Evolutionary conservation across 1,140 invertebrate species (phyloP).

Genomic region (Orius insidiosus): DNA sequence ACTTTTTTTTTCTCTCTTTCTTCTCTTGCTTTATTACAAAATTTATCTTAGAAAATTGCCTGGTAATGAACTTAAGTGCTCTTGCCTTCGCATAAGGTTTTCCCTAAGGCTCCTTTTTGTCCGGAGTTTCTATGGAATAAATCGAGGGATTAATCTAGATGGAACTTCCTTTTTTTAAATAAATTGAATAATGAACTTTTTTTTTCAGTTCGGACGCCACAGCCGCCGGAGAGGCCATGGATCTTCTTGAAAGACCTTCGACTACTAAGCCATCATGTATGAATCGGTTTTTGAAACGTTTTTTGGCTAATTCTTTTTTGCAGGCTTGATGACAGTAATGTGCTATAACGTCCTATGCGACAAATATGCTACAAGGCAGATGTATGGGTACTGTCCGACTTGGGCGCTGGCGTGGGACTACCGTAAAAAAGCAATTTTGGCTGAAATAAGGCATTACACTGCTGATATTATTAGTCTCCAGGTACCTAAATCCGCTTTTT

Average conservation of each 20-base stretch:
- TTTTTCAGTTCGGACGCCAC: constrained; percentile 72
- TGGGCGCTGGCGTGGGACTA: constrained; percentile 98
- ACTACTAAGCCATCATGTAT: constrained; percentile 70
- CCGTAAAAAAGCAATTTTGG: constrained; percentile 91
- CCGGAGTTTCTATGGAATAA: too few relatives aligned
- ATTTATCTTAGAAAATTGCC: too few relatives aligned
- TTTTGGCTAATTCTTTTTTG: constrained; percentile 20
- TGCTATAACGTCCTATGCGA: constrained; percentile 99
- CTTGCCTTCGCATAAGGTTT: too few relatives aligned
- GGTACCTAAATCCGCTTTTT: too few relatives aligned
- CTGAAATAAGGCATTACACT: constrained; percentile 89
- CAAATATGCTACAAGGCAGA: constrained; percentile 93
- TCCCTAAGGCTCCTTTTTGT: too few relatives aligned
- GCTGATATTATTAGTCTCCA: constrained; percentile 94
- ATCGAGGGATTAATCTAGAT: too few relatives aligned
- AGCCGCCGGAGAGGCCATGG: constrained; percentile 84
- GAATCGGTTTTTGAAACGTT: constrained; percentile 26
- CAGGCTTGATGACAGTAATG: constrained; percentile 96
- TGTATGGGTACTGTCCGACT: constrained; percentile 94
- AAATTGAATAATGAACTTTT: too few relatives aligned
- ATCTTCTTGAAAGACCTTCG: constrained; percentile 75
- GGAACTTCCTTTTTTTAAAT: too few relatives aligned
- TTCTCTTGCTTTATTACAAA: too few relatives aligned
- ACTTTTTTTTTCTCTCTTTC: too few relatives aligned
- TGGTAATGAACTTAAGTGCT: too few relatives aligned